phyloP scores from a whole-genome alignment of 2,888 invertebrate species.

The Erynnis tages region DNA sequence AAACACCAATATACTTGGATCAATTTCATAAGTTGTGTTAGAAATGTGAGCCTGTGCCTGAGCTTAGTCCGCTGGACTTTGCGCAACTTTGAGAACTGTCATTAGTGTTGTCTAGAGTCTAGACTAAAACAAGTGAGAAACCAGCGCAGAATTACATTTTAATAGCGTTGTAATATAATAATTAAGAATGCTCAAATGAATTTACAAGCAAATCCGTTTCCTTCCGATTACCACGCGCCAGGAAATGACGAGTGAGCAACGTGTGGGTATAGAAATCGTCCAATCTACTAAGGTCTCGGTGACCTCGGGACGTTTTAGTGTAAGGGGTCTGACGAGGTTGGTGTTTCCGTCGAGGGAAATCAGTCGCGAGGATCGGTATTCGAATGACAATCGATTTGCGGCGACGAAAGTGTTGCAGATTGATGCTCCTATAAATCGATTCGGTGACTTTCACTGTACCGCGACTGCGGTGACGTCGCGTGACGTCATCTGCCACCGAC shows the following conservation, averaged over 20 bases:
- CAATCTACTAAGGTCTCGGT: conserved; percentile 16
- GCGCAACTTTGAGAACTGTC: conserved; percentile 24
- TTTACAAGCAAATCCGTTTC: conserved; percentile 31
- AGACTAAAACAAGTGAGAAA: conserved; percentile 8
- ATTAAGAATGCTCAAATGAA: conserved; percentile 12
- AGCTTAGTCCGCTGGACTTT: conserved; percentile 8
- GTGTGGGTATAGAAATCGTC: conserved; percentile 17
- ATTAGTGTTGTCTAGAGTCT: conserved; percentile 4
- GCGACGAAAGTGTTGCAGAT: conserved; percentile 72
- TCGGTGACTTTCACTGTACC: conserved; percentile 65
- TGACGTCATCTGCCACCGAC: conserved; percentile 36
- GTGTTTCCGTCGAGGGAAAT: conserved; percentile 45
- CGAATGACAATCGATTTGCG: conserved; percentile 68
- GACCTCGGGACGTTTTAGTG: conserved; percentile 9
- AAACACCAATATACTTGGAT: conserved; percentile 30
- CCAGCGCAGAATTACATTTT: not conserved
- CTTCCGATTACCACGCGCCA: conserved; percentile 33
- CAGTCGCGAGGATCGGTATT: conserved; percentile 45
- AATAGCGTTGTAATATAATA: conserved; percentile 15
- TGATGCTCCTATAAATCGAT: conserved; percentile 52
- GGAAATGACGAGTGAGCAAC: conserved; percentile 24
- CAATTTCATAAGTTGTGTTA: conserved; percentile 32
- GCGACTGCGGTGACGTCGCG: conserved; percentile 41
- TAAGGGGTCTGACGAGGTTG: conserved; percentile 15
- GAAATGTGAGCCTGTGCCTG: conserved; percentile 30